Base-by-base conservation (phyloP, 2,888 invertebrate species). In the Helicoverpa assulta region DNA sequence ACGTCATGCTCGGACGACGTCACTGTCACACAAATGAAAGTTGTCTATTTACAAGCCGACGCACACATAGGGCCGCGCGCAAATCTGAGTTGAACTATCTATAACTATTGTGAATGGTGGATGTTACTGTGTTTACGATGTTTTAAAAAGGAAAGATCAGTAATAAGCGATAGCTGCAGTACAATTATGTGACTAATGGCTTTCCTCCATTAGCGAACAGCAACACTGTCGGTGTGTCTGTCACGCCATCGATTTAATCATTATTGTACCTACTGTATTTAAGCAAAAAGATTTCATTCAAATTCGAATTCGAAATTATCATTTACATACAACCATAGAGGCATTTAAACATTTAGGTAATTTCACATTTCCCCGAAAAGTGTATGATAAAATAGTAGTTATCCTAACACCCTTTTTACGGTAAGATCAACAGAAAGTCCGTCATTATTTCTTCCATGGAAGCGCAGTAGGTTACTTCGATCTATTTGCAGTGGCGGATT, bases 131-230 rank as follows among this genome's bases (percentile, higher is more conserved):
- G 26, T 26, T 26, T 3, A 26, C 4, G 4, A 26, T 26, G 26
- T 29, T 70, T 75, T 67, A 69, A 81, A 40, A 72, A 75, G 54
- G 55, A 68, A 26, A 83, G 66, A 68, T 70, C 51, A 64, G 69
- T 70, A 43, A 62, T 29, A 64, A 50, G 61, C 37, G 71, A 83
- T 80, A 86, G 81, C 80, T 70, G 58, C 63, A 58, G 65, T 51
- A 67, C 63, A 85, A 84, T 83, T 81, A 70, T 73, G 67, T 61
- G 54, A 52, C 82, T 90, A 90, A 90, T 90, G 89, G 86, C 83
- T 75, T 82, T 80, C 50, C 29, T 70, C 82, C 85, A 87, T 90
- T 88, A 88, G 71, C 67, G 59, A 58, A 70, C 70, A 58, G 57
- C 67, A 57, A 47, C 61, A 68, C 21, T 69, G 72, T 54, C 66